Evolutionary conservation across 2,888 invertebrate species (phyloP), one percentile per base, ranked within the genome.

Genomic region (Cistogaster globosa): DNA sequence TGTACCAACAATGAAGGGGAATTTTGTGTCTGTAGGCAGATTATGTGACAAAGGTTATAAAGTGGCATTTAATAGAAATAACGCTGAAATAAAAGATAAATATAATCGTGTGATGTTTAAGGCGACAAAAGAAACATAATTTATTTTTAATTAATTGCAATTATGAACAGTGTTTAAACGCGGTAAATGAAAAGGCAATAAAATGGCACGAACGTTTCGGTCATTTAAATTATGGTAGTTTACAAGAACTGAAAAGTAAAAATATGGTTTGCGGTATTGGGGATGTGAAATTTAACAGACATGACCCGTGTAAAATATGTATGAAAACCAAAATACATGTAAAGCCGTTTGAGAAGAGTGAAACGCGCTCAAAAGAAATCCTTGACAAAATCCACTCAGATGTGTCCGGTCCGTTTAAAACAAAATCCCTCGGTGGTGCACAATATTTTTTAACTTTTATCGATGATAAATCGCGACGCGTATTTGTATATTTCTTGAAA

Each of bases 1-100:
- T 74, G 65, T 69, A n/a, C 67, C 77, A 14, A 58, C 16, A 11
- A 72, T 83, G 63, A 77, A 77, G 9, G 71, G 58, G 5, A 83
- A 83, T 51, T 77, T 82, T 36, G 51, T 82, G 16, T 77, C 71
- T 48, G 65, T 82, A 16, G 18, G 62, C 53, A 76, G 57, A 58
- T 55, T 62, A 18, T 38, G 38, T 38, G 38, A 38, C 38, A 38
- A 38, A 38, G 38, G 38, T 38, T 38, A 38, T 38, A 11, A 38
- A 38, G 7, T 38, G 38, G n/a, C n/a, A 38, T 38, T 4, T 38
- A 38, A 38, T 38, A 38, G 38, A 38, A 38, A 38, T 38, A 38
- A 38, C 38, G 38, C 38, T 38, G 38, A 38, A 38, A 4, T 38
- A 38, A 6, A 38, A 38, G 38, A 63, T 11, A 60, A 53, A 38